Evolutionary conservation across 2,797 vertebrate species (phyloP).

Genomic region (Buceros bicornis): DNA sequence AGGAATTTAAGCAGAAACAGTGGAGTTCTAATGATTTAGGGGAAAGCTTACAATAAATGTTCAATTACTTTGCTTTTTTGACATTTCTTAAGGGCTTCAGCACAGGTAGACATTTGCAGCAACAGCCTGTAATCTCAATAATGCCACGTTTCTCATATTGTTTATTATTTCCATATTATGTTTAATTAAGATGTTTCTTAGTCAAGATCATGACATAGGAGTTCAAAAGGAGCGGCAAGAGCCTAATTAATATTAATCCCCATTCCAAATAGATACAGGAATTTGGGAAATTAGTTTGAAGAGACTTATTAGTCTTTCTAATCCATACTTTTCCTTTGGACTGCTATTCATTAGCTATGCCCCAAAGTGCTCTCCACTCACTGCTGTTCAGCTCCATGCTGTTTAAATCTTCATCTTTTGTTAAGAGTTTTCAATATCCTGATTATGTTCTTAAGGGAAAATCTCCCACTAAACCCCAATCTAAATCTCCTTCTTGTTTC

Average conservation of each 20-base stretch:
- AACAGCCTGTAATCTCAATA: not conserved
- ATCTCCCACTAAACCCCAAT: constrained; percentile 32
- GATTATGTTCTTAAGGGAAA: constrained; percentile 53
- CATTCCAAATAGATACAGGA: not conserved
- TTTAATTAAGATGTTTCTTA: constrained; percentile 29
- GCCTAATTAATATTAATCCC: constrained; percentile 17
- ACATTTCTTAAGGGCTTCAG: not conserved
- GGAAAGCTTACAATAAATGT: not conserved
- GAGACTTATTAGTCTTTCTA: constrained; percentile 20
- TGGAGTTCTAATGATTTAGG: not conserved
- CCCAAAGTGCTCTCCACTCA: constrained; percentile 20
- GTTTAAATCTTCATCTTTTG: constrained; percentile 48
- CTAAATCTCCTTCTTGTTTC: constrained; percentile 32
- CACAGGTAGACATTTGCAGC: not conserved
- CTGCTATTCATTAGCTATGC: constrained; percentile 2
- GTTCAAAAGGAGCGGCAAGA: constrained; percentile 17
- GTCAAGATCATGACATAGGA: not conserved
- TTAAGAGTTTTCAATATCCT: constrained; percentile 42
- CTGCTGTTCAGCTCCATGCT: not conserved
- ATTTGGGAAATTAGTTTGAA: constrained; percentile 35
- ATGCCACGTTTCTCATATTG: not conserved
- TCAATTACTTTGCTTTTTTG: not conserved
- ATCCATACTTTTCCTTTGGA: constrained; percentile 11
- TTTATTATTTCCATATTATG: not conserved
- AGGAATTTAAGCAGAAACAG: not conserved